Evolutionary conservation across 2,888 invertebrate genomes (phyloP), one percentile per base, ranked within the genome.

Genomic region (Rosalia funebris): DNA sequence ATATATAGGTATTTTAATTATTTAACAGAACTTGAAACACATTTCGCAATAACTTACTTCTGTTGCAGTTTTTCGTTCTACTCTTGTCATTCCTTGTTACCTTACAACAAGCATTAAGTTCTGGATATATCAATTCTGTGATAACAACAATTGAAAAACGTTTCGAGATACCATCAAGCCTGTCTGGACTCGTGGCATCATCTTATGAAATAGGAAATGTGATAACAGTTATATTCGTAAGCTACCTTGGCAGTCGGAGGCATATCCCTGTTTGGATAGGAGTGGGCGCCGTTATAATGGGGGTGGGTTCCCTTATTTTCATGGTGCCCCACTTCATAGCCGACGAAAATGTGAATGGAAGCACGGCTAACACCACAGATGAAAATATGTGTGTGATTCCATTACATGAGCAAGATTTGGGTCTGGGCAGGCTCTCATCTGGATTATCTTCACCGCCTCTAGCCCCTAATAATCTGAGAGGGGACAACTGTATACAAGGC

Each of bases 71-170:
- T 79, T 95, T 95, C 82, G 94, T 95, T 79, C 87, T 93, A 81
- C 88, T 95, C 76, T 87, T 95, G 72, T 94, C 94, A 78, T 88
- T 94, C 84, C 88, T 95, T 79, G 95, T 95, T 75, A 95, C 94
- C 74, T 85, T 95, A 71, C 95, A 95, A 80, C 95, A 95, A 83
- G 94, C 93, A 15, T 84, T 95, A 68, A 93, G 94, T 81, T 95
- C 94, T 63, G 95, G 95, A 69, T 95, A 95, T 81, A 93, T 94
- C 72, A 95, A 95, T 84, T 94, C 94, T 81, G 96, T 97, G 82
- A 96, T 97, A 81, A 96, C 96, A 70, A 97, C 96, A 57, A 96
- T 97, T 76, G 96, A 97, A 84, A 96, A 96, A 82, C 90, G 96
- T 67, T 92, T 92, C 78, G 95, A 96, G 82, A 95, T 96, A 77